A percentile compares a stretch with the other conserved stretches of the same genome.
These are phyloP conservation scores for Steatocranus sp. DNA, from an alignment of 2,797 vertebrate genomes.

Conservation along the genomic window DNA sequence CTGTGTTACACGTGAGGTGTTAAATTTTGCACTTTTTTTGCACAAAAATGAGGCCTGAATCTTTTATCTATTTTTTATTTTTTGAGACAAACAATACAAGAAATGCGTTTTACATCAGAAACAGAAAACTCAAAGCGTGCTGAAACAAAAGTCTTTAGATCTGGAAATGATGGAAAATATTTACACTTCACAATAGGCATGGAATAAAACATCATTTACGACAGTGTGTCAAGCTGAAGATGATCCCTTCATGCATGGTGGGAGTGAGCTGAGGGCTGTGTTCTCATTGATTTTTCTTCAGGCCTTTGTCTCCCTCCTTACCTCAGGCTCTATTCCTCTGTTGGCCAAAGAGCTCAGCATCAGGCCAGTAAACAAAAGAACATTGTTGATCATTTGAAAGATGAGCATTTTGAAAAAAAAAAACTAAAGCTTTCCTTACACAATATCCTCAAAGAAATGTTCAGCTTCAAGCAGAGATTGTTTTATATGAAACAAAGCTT, in stretches of 20 bases:
- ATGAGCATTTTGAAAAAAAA: background rate
- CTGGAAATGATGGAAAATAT: background rate
- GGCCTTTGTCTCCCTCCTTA: background rate
- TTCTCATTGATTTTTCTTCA: slow-evolving; percentile 9
- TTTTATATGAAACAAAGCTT: background rate
- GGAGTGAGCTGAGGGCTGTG: background rate
- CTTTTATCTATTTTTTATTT: background rate
- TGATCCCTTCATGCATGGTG: background rate
- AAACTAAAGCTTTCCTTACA: background rate
- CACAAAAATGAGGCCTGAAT: background rate
- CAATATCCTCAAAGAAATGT: background rate
- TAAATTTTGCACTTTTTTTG: background rate
- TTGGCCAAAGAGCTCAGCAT: background rate
- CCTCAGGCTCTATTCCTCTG: background rate
- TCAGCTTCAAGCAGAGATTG: background rate
- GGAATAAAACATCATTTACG: background rate
- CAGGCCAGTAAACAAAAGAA: background rate
- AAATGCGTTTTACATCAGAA: background rate
- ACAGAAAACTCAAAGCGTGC: background rate
- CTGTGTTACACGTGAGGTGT: background rate
- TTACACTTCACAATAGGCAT: background rate
- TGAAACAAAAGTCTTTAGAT: background rate
- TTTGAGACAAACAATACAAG: background rate
- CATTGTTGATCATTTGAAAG: background rate
- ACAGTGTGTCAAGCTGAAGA: background rate